These are phyloP conservation scores for Etheostoma cragini DNA, from an alignment of 2,113 vertebrate genomes.

Conservation along the genomic window DNA sequence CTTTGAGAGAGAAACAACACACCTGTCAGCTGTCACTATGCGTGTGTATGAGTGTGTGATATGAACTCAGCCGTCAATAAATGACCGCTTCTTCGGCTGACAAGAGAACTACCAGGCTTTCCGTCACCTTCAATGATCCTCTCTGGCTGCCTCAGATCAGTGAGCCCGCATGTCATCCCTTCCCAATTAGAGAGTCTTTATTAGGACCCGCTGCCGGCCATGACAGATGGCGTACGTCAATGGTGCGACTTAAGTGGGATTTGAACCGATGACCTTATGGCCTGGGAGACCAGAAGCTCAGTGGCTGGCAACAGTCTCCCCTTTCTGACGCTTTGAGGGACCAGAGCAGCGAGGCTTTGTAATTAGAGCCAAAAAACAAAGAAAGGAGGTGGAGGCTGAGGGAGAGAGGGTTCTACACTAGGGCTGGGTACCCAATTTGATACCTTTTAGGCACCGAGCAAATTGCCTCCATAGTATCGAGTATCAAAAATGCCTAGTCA, in stretches of 20 bases:
- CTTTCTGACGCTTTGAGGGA: slow-evolving; percentile 51
- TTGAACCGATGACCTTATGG: slow-evolving; percentile 77
- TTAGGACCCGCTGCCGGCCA: slow-evolving; percentile 62
- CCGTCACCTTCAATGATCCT: slow-evolving; percentile 73
- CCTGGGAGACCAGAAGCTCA: slow-evolving; percentile 35
- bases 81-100: background rate
- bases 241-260: slow-evolving; percentile 75
- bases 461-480: too few relatives aligned
- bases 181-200: slow-evolving; percentile 79
- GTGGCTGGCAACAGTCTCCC: slow-evolving; percentile 59
- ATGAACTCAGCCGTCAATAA: slow-evolving; percentile 40
- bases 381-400: background rate
- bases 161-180: slow-evolving; percentile 76
- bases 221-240: slow-evolving; percentile 80
- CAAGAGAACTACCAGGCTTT: slow-evolving; percentile 32
- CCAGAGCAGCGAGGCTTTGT: slow-evolving; percentile 25
- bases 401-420: background rate
- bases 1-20: slow-evolving; percentile 17
- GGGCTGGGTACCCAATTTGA: too few relatives aligned
- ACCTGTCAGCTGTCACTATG: slow-evolving; percentile 32
- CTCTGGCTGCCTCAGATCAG: slow-evolving; percentile 66
- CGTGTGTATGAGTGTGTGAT: slow-evolving; percentile 16
- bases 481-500: too few relatives aligned
- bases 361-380: slow-evolving; percentile 57
- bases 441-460: too few relatives aligned